Base-by-base conservation (phyloP, 2,888 invertebrate genomes). In the Melipona bicolor region DNA sequence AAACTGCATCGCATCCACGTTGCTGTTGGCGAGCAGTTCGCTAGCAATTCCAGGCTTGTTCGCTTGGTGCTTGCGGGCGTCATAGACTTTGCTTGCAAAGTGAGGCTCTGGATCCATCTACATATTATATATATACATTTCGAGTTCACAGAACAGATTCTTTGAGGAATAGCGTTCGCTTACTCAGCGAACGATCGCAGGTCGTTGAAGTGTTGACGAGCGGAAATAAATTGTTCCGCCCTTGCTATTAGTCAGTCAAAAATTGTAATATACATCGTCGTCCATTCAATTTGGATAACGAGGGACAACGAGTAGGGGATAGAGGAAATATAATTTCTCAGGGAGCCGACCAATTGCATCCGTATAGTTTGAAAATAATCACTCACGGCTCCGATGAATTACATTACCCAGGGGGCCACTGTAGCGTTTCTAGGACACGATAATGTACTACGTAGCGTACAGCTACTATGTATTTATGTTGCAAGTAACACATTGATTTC, bases 181-280 rank as follows among this genome's bases (percentile, higher is more conserved):
- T 43, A 43, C 9, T 1, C 9, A 43, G 36, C 36, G 9, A 43
- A 43, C 36, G 36, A 43, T 43, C 36, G 43, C 43, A 9, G 9
- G 9, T 43, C 11, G 43, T 43, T 9, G 9, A 43, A 9, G 9
- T 43, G 36, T 36, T 36, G 43, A 77, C 36, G 17, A 0, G 5
- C 32, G 67, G 78, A 61, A 78, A 78, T 81, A 78, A 54, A 19
- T 61, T 49, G 15, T 70, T 68, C 54, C 52, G 52, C 15, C 17
- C 17, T 64, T 36, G 56, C 11, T 19, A 9, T 21, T 36, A 49
- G 71, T 27, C 50, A 5, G 21, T 71, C 64, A 59, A 77, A 78
- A 59, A 67, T 78, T 19, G 43, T 24, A n/a, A 81, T 36, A 52
- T 49, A 21, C 71, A 3, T n/a, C 24, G 70, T 21, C 21, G 36